phyloP scores from a whole-genome alignment of 2,797 vertebrate genomes.

The Falco novaeseelandiae region DNA sequence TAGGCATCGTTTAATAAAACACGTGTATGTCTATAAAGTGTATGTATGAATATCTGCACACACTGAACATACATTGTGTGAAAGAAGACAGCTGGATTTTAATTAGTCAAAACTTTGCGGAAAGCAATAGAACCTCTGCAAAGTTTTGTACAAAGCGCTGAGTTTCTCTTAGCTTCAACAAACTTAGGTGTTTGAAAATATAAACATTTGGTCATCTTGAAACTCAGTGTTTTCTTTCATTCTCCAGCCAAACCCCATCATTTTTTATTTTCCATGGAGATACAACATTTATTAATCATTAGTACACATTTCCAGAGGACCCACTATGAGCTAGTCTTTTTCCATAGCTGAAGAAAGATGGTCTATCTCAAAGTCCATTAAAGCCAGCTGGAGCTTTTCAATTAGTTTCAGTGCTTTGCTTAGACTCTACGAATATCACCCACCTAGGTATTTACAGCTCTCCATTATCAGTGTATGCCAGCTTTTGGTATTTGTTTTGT shows the following conservation, averaged over 20 bases:
- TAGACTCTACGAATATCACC: neutral
- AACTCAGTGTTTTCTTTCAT: slow-evolving; percentile 6
- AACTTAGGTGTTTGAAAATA: neutral
- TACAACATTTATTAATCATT: neutral
- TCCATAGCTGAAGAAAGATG: neutral
- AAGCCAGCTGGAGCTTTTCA: neutral
- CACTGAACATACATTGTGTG: neutral
- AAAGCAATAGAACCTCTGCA: neutral
- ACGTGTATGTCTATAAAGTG: neutral
- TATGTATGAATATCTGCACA: neutral
- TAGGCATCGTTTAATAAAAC: neutral
- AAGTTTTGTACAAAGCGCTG: neutral
- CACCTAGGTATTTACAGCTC: neutral
- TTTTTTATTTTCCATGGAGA: neutral
- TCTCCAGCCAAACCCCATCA: neutral
- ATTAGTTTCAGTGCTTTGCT: neutral
- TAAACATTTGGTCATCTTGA: neutral
- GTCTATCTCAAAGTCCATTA: neutral
- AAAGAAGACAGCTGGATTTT: neutral
- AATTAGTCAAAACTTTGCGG: neutral
- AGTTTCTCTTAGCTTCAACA: neutral
- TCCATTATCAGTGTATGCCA: neutral
- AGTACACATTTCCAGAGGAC: neutral
- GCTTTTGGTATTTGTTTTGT: slow-evolving; percentile 20
- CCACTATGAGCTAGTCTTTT: neutral